phyloP scores from a whole-genome alignment of 2,888 invertebrate genomes.

The Serrognathus titanus region DNA sequence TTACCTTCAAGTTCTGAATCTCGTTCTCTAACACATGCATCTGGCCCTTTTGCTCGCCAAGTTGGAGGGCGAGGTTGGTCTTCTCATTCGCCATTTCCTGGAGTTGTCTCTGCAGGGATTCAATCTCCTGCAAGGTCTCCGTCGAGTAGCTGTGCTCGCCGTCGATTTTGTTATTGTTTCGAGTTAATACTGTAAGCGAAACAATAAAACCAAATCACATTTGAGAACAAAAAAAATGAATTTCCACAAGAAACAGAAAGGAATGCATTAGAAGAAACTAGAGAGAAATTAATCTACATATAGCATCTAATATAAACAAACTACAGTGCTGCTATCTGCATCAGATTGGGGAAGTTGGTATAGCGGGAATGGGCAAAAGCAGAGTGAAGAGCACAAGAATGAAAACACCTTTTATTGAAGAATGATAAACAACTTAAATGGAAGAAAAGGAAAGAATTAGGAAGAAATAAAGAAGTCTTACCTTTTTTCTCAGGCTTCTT shows the following conservation, averaged over 20 bases:
- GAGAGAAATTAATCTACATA: too few relatives aligned
- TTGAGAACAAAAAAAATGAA: neutral
- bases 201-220: neutral
- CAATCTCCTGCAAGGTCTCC: constrained; percentile 60
- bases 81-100: constrained; percentile 64
- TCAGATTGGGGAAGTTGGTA: too few relatives aligned
- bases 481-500: constrained; percentile 41
- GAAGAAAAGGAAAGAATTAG: too few relatives aligned
- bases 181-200: constrained; percentile 29
- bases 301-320: too few relatives aligned
- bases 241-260: too few relatives aligned
- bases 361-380: too few relatives aligned
- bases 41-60: constrained; percentile 64
- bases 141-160: constrained; percentile 26
- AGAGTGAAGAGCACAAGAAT: too few relatives aligned
- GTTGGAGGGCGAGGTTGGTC: constrained; percentile 61
- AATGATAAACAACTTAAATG: too few relatives aligned
- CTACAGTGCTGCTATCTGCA: too few relatives aligned
- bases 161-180: constrained; percentile 41
- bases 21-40: constrained; percentile 65
- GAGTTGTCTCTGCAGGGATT: constrained; percentile 61
- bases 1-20: constrained; percentile 68
- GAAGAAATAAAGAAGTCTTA: constrained; percentile 5
- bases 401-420: too few relatives aligned
- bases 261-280: too few relatives aligned